Evolutionary conservation across 2,797 vertebrate genomes (phyloP).

Genomic region (Pseudomugil tenellus): DNA sequence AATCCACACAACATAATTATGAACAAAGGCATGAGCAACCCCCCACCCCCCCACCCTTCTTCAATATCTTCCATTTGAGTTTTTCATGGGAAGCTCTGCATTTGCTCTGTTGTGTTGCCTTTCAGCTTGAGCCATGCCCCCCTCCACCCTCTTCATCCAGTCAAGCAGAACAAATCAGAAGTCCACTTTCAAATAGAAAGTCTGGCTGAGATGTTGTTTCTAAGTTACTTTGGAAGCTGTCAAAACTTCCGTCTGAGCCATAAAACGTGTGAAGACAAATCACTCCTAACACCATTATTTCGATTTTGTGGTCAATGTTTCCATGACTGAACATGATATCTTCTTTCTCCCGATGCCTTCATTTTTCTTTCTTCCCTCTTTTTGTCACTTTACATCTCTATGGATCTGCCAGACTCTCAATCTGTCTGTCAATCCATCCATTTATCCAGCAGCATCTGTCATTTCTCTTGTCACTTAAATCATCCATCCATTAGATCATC

Average conservation of each 20-base stretch:
- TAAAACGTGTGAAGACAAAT: slow-evolving; percentile 38
- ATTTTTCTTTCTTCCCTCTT: slow-evolving; percentile 34
- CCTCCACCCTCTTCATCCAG: slow-evolving; percentile 44
- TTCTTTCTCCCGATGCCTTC: slow-evolving; percentile 26
- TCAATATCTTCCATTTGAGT: slow-evolving; percentile 23
- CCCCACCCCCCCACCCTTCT: slow-evolving; percentile 21
- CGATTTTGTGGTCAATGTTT: slow-evolving; percentile 30
- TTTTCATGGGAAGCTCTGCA: slow-evolving; percentile 24
- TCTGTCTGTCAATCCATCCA: slow-evolving; percentile 72
- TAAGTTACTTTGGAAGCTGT: slow-evolving; percentile 39
- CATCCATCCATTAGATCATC: slow-evolving; percentile 70
- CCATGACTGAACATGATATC: slow-evolving; percentile 39
- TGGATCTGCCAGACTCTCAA: slow-evolving; percentile 53
- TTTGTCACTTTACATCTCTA: slow-evolving; percentile 53
- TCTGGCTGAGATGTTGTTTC: slow-evolving; percentile 21
- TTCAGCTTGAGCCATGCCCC: slow-evolving; percentile 46
- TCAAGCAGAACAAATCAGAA: slow-evolving; percentile 68
- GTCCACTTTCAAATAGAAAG: slow-evolving; percentile 43
- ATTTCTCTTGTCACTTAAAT: slow-evolving; percentile 73
- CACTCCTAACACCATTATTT: slow-evolving; percentile 20
- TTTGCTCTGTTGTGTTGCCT: slow-evolving; percentile 50
- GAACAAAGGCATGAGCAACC: slow-evolving; percentile 67
- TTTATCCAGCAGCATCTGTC: slow-evolving; percentile 69
- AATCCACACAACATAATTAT: slow-evolving; percentile 62
- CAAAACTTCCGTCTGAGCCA: slow-evolving; percentile 26